These are phyloP conservation scores for Leptodactylus fuscus DNA, from an alignment of 2,113 vertebrate genomes.

Conservation along the genomic window DNA sequence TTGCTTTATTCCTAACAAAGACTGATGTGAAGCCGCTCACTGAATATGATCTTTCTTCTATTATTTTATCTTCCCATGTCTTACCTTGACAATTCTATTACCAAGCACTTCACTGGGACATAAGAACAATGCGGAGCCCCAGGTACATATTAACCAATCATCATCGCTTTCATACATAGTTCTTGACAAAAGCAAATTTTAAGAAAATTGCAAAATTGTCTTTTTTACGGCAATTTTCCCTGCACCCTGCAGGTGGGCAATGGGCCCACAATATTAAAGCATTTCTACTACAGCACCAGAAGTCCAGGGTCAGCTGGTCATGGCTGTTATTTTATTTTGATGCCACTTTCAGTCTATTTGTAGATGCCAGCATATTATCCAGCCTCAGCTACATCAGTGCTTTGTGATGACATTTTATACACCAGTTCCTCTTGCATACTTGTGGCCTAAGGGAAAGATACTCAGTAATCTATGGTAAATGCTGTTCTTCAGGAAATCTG, in stretches of 20 bases:
- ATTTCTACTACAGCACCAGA: background rate
- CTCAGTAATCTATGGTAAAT: slow-evolving; percentile 48
- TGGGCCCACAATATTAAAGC: background rate
- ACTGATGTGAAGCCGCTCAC: background rate
- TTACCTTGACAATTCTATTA: background rate
- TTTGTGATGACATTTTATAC: slow-evolving; percentile 50
- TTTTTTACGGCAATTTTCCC: slow-evolving; percentile 1
- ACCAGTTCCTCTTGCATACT: slow-evolving; percentile 40
- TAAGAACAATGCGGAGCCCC: background rate
- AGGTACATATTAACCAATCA: slow-evolving; percentile 19
- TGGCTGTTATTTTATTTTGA: slow-evolving; percentile 12
- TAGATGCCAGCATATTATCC: slow-evolving; percentile 27
- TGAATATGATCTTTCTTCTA: background rate
- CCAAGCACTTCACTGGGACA: background rate
- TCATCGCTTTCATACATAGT: background rate
- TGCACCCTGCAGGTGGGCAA: background rate
- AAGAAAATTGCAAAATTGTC: slow-evolving; percentile 6
- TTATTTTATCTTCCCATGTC: too few relatives aligned
- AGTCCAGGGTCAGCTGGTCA: slow-evolving; percentile 27
- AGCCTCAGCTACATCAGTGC: slow-evolving; percentile 43
- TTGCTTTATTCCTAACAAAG: background rate
- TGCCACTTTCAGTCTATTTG: slow-evolving; percentile 36
- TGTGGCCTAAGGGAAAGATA: slow-evolving; percentile 48
- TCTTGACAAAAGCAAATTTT: background rate
- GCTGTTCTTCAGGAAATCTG: slow-evolving; percentile 39